A percentile compares a stretch with the other conserved stretches of the same genome.
These are phyloP conservation scores for Oasisia sp. DNA, from an alignment of 2,888 invertebrate species.

Conservation along the genomic window DNA sequence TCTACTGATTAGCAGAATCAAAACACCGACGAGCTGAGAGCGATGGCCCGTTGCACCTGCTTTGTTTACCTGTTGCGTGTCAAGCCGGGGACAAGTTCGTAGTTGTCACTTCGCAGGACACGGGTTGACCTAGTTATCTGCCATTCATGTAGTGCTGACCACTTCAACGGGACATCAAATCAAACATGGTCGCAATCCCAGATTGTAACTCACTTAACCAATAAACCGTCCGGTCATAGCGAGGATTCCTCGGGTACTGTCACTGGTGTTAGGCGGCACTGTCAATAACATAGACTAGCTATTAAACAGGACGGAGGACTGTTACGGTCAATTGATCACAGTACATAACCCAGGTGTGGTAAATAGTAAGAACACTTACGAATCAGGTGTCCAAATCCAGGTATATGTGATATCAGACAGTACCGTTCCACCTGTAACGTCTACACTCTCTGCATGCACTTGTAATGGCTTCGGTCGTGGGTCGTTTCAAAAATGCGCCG, in stretches of 20 bases:
- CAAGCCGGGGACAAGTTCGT: background rate
- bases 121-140: background rate
- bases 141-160: background rate
- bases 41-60: background rate
- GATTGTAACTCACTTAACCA: background rate
- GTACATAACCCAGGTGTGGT: background rate
- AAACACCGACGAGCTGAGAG: background rate
- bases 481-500: background rate
- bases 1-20: background rate
- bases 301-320: background rate
- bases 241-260: background rate
- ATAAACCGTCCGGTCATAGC: background rate
- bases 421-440: background rate
- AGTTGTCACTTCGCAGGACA: background rate
- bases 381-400: background rate
- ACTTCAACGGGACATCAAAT: background rate
- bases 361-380: background rate
- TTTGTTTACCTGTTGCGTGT: conserved; percentile 11
- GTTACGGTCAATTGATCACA: background rate
- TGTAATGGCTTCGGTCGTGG: background rate
- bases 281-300: background rate
- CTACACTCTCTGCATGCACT: background rate
- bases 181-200: background rate
- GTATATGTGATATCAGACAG: background rate
- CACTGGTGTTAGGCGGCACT: background rate